Base-by-base conservation (phyloP, 2,888 invertebrate genomes). In the Holacanthella duospinosa region DNA sequence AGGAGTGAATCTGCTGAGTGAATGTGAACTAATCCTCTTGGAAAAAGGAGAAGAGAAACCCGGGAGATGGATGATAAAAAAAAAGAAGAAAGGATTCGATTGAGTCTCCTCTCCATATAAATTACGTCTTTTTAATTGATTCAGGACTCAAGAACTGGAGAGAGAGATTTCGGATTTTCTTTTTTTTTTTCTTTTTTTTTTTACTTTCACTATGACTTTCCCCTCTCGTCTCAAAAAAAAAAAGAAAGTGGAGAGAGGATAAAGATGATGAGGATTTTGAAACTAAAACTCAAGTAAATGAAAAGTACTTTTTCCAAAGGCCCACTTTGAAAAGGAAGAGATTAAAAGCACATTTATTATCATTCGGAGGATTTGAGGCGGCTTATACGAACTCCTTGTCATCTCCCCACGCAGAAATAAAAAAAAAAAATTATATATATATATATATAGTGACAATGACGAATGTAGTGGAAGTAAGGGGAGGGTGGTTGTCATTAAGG, bases 61-160 rank as follows among this genome's bases (percentile, higher is more conserved):
- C 27, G 4, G 57, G 16, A 27, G 57, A 21, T 27, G 26, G 3
- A 21, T 29, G 48, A 43, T 25, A 44, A 48, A 59, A n/a, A 9
- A 25, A 55, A 24, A 26, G 25, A 28, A 58, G 43, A 58, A 59
- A 59, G 59, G 59, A 44, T 25, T 44, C 27, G 48, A 60, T 19
- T 53, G 59, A 53, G 61, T 55, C 55, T 48, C 43, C 63, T 57
- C 64, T 61, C 64, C 64, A 64, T 64, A 64, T 64, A 64, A 64
- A 64, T 64, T 64, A 64, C 64, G 58, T 64, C 61, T 65, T 65
- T 62, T 65, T 65, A 65, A 65, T 65, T 65, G 65, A 63, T 62
- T 60, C 62, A n/a, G n/a, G n/a, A n/a, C n/a, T 55, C 55, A 44
- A 36, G 56, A 55, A 60, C 57, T 48, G 29, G 59, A 53, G 59